Evolutionary conservation across 2,888 invertebrate genomes (phyloP).

Genomic region (Cryptops parisi): DNA sequence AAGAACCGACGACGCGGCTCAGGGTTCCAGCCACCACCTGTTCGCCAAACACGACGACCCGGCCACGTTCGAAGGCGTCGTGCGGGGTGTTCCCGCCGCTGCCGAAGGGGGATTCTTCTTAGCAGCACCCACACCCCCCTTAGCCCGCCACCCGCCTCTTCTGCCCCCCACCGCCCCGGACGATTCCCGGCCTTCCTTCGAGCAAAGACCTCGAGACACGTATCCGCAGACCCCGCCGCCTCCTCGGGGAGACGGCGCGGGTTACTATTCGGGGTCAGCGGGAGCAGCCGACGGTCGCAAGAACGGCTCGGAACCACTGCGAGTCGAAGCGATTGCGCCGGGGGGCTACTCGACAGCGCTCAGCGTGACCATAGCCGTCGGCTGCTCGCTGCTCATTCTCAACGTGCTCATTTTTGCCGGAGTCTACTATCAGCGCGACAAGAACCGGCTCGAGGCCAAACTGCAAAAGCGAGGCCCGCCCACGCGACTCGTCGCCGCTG

Average conservation of each 20-base stretch:
- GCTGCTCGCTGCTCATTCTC: slow-evolving; percentile 75
- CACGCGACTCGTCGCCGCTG: background rate
- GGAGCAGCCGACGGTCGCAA: background rate
- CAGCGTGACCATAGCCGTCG: slow-evolving; percentile 86
- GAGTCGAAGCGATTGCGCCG: slow-evolving; percentile 15
- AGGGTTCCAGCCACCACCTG: slow-evolving; percentile 69
- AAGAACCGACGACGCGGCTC: slow-evolving; percentile 59
- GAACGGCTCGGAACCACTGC: slow-evolving; percentile 8
- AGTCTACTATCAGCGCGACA: slow-evolving; percentile 64
- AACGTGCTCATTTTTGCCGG: slow-evolving; percentile 89
- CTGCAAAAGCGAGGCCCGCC: slow-evolving; percentile 13
- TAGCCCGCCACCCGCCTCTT: background rate
- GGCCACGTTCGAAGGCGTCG: slow-evolving; percentile 74
- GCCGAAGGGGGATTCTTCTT: background rate
- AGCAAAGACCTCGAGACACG: too few species aligned
- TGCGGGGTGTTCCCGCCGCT: slow-evolving; percentile 36
- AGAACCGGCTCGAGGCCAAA: slow-evolving; percentile 17
- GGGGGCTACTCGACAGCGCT: slow-evolving; percentile 62
- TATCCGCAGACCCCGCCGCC: background rate
- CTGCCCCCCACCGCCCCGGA: background rate
- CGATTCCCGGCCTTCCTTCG: background rate
- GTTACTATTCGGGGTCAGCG: too few species aligned
- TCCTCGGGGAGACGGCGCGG: background rate
- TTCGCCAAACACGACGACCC: slow-evolving; percentile 68
- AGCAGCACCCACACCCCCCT: background rate